Conservation (phyloP, 92 coral and sea anemone genomes). For the Zoanthus sociatus region DNA sequence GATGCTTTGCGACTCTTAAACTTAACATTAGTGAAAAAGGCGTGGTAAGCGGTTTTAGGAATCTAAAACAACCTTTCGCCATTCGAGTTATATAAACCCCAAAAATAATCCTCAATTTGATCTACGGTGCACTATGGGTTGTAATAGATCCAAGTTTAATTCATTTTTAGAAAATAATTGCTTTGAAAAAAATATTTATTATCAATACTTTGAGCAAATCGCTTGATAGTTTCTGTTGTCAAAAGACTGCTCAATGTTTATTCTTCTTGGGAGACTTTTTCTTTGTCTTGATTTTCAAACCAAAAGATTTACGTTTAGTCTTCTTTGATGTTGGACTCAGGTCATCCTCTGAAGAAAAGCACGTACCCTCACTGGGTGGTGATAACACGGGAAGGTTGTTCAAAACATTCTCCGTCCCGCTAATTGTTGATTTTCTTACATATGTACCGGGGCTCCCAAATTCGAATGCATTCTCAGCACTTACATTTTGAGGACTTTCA, state of each 20-base stretch:
- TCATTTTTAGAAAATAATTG: no score
- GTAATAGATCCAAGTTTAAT: no score
- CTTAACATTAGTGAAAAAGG: no score
- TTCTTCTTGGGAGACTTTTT: not conserved
- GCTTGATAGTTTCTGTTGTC: not conserved
- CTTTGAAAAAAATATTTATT: no score
- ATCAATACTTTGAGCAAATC: not conserved
- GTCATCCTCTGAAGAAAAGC: constrained; percentile 30
- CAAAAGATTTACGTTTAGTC: constrained; percentile 23
- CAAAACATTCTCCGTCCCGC: constrained; percentile 9
- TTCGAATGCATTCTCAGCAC: constrained; percentile 50
- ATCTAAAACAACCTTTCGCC: no score
- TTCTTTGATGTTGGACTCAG: constrained; percentile 35
- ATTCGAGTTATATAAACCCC: no score
- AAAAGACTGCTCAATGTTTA: not conserved
- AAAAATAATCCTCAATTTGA: no score
- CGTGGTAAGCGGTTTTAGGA: no score
- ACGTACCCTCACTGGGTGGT: constrained; percentile 19
- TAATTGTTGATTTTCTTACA: constrained; percentile 25
- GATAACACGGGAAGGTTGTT: constrained; percentile 28
- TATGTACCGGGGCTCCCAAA: constrained; percentile 50
- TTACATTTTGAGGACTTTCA: constrained; percentile 21
- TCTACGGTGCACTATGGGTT: no score
- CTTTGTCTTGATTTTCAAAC: constrained; percentile 22
- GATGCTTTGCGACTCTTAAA: no score